Evolutionary conservation across 2,113 vertebrate genomes (phyloP).

Genomic region (Vulpes ferrilata): DNA sequence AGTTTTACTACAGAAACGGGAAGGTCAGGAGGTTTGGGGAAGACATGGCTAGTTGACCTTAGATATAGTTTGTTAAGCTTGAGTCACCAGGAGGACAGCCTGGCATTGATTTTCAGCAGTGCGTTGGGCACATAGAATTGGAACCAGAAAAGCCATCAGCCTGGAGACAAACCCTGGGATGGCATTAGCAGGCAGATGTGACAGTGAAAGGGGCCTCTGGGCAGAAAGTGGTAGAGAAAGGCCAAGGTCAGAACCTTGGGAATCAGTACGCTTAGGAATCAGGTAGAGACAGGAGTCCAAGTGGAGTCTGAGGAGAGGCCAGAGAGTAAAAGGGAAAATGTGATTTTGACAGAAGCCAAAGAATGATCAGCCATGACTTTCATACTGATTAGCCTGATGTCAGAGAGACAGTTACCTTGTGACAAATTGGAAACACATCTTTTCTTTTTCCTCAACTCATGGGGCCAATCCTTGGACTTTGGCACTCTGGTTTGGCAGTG

Average conservation of each 20-base stretch:
- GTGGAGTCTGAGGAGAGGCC: neutral
- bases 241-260: neutral
- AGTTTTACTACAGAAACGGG: neutral
- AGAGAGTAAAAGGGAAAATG: neutral
- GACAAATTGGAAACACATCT: neutral
- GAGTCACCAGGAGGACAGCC: neutral
- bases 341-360: neutral
- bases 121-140: neutral
- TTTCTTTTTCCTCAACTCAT: neutral
- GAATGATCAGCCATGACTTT: neutral
- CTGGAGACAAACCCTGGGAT: neutral
- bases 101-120: neutral
- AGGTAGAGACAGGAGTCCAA: neutral
- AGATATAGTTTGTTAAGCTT: neutral
- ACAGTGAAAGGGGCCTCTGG: neutral
- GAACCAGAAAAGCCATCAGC: neutral
- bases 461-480: neutral
- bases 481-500: neutral
- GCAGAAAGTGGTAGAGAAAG: neutral
- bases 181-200: too few relatives aligned
- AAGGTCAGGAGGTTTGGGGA: neutral
- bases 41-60: neutral
- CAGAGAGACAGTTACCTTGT: conserved; percentile 8
- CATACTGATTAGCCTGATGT: neutral
- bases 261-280: neutral